Conservation (phyloP, 2,797 vertebrate genomes). For the Notamacropus eugenii region DNA sequence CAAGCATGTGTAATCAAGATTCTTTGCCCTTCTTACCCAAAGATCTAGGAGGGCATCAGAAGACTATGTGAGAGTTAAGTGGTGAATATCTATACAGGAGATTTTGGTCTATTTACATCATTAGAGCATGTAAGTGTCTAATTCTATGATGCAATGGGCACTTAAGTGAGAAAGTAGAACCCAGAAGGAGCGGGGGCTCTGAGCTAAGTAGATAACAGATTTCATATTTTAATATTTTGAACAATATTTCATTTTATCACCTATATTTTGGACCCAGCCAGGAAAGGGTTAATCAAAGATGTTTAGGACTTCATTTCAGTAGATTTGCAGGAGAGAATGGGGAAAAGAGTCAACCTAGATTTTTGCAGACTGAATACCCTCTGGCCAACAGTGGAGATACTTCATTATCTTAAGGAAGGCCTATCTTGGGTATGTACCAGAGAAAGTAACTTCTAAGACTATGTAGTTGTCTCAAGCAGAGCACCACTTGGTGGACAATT, state of each 20-base stretch:
- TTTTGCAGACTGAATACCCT: background rate
- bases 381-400: background rate
- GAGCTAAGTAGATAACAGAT: background rate
- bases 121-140: background rate
- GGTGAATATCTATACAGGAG: background rate
- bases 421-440: background rate
- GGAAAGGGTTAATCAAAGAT: background rate
- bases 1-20: background rate
- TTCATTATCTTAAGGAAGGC: background rate
- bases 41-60: background rate
- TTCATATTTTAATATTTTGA: background rate
- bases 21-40: background rate
- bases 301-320: background rate
- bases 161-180: background rate
- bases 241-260: background rate
- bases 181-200: background rate
- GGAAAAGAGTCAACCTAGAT: background rate
- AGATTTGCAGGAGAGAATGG: background rate
- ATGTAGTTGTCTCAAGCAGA: background rate
- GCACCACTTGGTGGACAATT: background rate
- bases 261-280: background rate
- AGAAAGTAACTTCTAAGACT: background rate
- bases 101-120: background rate
- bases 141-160: background rate
- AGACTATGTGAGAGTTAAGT: background rate